Percentiles rank a stretch among this genome's conserved stretches.
Conservation (phyloP, 2,888 invertebrate genomes). For the Conops quadrifasciatus region DNA sequence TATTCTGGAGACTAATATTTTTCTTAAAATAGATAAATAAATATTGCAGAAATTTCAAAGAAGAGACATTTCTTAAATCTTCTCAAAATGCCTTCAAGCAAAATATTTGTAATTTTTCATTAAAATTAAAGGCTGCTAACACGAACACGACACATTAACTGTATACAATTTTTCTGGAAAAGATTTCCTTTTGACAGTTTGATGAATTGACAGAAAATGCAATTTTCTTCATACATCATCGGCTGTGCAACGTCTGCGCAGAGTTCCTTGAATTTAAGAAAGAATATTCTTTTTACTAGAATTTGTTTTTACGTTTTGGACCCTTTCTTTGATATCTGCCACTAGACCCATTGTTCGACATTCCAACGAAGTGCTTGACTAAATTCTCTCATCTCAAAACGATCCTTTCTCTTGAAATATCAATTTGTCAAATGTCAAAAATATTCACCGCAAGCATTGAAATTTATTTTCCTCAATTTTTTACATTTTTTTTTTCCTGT, state of each 20-base stretch:
- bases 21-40: too few relatives aligned
- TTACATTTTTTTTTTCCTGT: background rate
- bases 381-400: background rate
- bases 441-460: conserved; percentile 17
- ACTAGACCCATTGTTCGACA: background rate
- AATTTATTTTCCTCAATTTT: conserved; percentile 1
- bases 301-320: too few relatives aligned
- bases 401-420: background rate
- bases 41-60: too few relatives aligned
- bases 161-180: background rate
- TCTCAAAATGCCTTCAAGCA: too few relatives aligned
- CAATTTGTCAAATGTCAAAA: conserved; percentile 33
- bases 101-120: too few relatives aligned
- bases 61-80: too few relatives aligned
- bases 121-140: too few relatives aligned
- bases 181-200: conserved; percentile 5
- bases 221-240: conserved; percentile 6
- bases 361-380: background rate
- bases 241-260: background rate
- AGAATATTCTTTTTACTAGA: background rate
- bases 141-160: too few relatives aligned
- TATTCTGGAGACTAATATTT: too few relatives aligned
- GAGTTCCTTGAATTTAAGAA: background rate
- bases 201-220: conserved; percentile 25
- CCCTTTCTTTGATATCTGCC: background rate